These are phyloP conservation scores for Onychomys torridus DNA, from an alignment of 2,797 vertebrate species.

Conservation along the genomic window DNA sequence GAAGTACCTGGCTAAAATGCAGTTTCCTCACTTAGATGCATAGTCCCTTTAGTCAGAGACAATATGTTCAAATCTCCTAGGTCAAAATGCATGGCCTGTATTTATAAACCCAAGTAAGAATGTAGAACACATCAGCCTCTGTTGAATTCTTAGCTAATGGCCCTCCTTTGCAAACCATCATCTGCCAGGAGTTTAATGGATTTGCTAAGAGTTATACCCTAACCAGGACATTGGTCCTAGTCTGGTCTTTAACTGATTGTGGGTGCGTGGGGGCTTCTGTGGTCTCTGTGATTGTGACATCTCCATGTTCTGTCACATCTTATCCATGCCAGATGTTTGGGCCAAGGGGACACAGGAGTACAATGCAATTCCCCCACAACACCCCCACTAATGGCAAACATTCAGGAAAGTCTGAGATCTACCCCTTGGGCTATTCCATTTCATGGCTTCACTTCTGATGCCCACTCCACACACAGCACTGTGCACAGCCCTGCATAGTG, in stretches of 20 bases:
- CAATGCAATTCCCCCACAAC: background rate
- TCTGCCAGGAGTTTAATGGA: conserved; percentile 10
- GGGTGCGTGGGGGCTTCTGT: conserved; percentile 51
- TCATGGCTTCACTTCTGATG: background rate
- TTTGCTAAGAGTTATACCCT: conserved; percentile 62
- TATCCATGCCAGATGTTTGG: conserved; percentile 64
- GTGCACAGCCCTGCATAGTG: background rate
- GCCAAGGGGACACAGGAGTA: conserved; percentile 64
- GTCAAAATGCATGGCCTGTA: background rate
- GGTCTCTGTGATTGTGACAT: conserved; percentile 43
- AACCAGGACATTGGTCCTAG: conserved; percentile 70
- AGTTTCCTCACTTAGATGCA: conserved; percentile 56
- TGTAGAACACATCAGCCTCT: background rate
- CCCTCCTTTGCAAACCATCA: background rate
- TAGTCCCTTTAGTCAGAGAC: conserved; percentile 25
- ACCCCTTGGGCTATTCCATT: background rate
- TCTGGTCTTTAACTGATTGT: conserved; percentile 73
- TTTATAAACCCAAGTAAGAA: conserved; percentile 12
- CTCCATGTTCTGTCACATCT: conserved; percentile 46
- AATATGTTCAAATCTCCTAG: conserved; percentile 20
- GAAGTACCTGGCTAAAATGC: conserved; percentile 35
- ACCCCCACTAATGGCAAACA: background rate
- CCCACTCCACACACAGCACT: background rate
- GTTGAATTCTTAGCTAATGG: conserved; percentile 35
- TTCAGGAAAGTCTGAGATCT: background rate